These are phyloP conservation scores for Siniperca obscura DNA, from an alignment of 2,797 vertebrate species.

Conservation along the genomic window DNA sequence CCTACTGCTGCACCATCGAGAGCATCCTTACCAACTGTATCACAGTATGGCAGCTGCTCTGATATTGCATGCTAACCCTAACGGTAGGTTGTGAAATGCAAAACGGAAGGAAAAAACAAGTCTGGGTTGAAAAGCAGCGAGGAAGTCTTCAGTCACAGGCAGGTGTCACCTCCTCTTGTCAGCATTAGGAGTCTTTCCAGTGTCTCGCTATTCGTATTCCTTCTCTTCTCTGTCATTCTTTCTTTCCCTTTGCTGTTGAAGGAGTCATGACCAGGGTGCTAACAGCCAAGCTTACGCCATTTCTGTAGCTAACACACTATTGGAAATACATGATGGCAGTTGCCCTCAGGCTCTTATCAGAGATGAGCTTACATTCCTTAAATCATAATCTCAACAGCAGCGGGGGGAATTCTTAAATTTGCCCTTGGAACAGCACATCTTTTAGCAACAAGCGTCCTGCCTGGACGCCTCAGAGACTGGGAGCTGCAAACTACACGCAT, in stretches of 20 bases:
- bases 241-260: constrained; percentile 5
- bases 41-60: no score
- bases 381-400: constrained; percentile 48
- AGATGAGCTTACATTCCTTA: constrained; percentile 47
- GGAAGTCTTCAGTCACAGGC: background rate
- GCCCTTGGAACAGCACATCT: constrained; percentile 36
- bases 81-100: background rate
- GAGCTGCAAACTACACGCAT: constrained; percentile 31
- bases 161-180: constrained; percentile 5
- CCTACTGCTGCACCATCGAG: no score
- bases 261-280: constrained; percentile 4
- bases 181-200: background rate
- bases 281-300: constrained; percentile 1
- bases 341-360: constrained; percentile 45
- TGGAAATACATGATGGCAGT: constrained; percentile 23
- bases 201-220: background rate
- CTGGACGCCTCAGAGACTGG: background rate
- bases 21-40: no score
- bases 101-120: background rate
- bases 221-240: background rate
- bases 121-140: background rate
- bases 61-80: background rate
- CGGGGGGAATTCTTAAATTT: constrained; percentile 35
- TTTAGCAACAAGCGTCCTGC: background rate
- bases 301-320: constrained; percentile 11